Base-by-base conservation (phyloP, 2,113 vertebrate species). In the Pseudopipra pipra region DNA sequence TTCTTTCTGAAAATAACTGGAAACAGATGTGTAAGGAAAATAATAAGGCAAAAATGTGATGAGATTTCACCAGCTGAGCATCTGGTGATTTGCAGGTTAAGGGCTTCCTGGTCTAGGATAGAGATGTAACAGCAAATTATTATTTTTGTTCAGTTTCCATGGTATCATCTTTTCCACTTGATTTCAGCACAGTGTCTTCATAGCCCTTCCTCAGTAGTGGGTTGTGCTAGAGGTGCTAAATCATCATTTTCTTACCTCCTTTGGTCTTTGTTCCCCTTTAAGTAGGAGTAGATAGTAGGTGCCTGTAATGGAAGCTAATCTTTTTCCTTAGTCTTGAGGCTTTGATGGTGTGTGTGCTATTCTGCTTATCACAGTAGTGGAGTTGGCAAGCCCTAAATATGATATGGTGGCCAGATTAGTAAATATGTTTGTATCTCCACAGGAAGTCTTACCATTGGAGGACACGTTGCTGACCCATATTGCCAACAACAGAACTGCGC, bases 101-200 rank as follows among this genome's bases (percentile, higher is more conserved):
- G n/a, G 37, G 30, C 71, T 89, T 91, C 76, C 56, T 55, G 46
- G 43, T 77, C 25, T 59, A 81, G 76, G 47, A 74, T 9, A 63
- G 47, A 81, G 51, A 81, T 35, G 47, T 39, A 91, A 65, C 43
- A 78, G 81, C 35, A 78, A 82, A 81, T 93, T 78, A 66, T 35
- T 90, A 63, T 75, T 93, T 94, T 93, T 85, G 21, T 61, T 85
- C 70, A 2, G 74, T 95, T 96, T 93, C 95, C 81, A 89, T 95
- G 77, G 92, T 72, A 72, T 85, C 66, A 61, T 77, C 91, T 87
- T 87, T 87, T 35, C 85, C 75, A 31, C 75, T 80, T 76, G 67
- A 83, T 93, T 94, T 80, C 74, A 88, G 61, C 66, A 24, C 28
- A 0, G 28, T 66, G 37, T 76, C 75, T 93, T 88, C 83, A 35